Evolutionary conservation across 2,113 vertebrate genomes (phyloP).

Genomic region (Orcinus orca): DNA sequence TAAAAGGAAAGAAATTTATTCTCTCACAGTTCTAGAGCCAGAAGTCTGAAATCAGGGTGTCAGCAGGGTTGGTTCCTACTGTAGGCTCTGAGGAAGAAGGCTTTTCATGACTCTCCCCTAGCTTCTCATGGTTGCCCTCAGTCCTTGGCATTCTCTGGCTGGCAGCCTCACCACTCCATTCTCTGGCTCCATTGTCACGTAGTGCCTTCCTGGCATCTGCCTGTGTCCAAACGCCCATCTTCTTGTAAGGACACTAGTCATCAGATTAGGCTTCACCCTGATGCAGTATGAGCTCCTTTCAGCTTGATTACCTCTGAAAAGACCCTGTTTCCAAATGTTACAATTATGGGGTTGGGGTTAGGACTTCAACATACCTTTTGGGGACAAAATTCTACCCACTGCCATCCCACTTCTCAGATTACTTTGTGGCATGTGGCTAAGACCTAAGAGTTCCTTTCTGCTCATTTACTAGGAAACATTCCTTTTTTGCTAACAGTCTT

Average conservation of each 20-base stretch:
- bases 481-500: not conserved
- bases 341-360: not conserved
- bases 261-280: not conserved
- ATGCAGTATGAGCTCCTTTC: not conserved
- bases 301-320: not conserved
- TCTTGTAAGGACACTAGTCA: not conserved
- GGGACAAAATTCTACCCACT: not conserved
- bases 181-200: not conserved
- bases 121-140: not conserved
- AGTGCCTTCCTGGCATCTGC: not conserved
- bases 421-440: not conserved
- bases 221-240: not conserved
- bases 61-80: not conserved
- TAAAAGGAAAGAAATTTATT: not conserved
- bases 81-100: not conserved
- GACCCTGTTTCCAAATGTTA: not conserved
- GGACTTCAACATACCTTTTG: not conserved
- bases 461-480: not conserved
- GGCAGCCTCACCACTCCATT: not conserved
- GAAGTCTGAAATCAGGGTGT: not conserved
- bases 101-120: not conserved
- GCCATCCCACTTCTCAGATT: not conserved
- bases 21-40: not conserved
- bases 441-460: not conserved
- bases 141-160: not conserved